phyloP scores from a whole-genome alignment of 2,888 invertebrate genomes.

The Augiades crinisus region DNA sequence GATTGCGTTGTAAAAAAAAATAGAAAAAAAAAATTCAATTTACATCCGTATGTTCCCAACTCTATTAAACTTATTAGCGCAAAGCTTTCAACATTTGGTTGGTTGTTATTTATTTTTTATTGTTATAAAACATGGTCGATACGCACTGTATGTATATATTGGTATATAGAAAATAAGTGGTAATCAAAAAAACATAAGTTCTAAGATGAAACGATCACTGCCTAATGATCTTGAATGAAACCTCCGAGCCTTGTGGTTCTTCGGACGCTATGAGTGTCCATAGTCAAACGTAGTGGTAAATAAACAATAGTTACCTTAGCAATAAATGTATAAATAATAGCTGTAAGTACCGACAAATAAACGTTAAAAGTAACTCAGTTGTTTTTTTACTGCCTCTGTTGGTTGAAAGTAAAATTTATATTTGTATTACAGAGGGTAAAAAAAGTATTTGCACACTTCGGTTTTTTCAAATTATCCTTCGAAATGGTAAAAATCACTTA shows the following conservation, averaged over 20 bases:
- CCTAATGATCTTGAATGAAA: slow-evolving; percentile 54
- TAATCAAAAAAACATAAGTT: slow-evolving; percentile 35
- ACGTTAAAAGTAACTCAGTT: slow-evolving; percentile 27
- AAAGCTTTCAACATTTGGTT: slow-evolving; percentile 4
- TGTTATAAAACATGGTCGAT: slow-evolving; percentile 19
- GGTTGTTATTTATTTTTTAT: slow-evolving; percentile 30
- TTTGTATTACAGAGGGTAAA: too few relatives aligned
- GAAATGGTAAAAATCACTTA: too few relatives aligned
- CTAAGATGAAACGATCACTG: slow-evolving; percentile 55
- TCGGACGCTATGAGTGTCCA: slow-evolving; percentile 54
- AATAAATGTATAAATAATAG: slow-evolving; percentile 60
- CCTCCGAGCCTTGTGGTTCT: slow-evolving; percentile 48
- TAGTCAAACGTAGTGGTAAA: slow-evolving; percentile 70
- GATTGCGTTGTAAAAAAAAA: too few relatives aligned
- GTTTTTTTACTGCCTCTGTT: too few relatives aligned
- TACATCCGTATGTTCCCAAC: not conserved
- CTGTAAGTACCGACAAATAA: slow-evolving; percentile 53
- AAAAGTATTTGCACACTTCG: too few relatives aligned
- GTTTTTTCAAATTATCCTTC: too few relatives aligned
- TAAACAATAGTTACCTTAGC: slow-evolving; percentile 65
- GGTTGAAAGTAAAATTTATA: too few relatives aligned
- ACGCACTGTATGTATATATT: slow-evolving; percentile 20
- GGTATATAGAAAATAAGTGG: slow-evolving; percentile 28
- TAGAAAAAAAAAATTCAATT: too few relatives aligned
- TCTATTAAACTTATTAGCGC: not conserved